These are phyloP conservation scores for Pollenia angustigena DNA, from an alignment of 2,888 invertebrate species.

Conservation along the genomic window DNA sequence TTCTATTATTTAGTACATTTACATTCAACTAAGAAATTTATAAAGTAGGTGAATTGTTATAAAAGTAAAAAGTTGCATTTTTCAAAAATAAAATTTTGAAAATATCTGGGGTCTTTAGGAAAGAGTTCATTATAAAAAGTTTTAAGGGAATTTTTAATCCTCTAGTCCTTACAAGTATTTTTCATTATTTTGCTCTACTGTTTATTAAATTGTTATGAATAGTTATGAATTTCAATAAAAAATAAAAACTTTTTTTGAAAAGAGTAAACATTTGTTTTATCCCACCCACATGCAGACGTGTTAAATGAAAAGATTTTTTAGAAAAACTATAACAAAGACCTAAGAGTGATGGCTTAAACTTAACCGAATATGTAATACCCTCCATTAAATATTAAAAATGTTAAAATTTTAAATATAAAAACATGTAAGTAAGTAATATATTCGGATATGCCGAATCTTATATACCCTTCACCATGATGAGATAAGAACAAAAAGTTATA, in stretches of 20 bases:
- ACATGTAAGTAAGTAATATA: no score
- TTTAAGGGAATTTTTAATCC: not conserved
- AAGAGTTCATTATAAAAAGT: not conserved
- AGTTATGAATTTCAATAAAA: constrained; percentile 8
- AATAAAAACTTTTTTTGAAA: constrained; percentile 33
- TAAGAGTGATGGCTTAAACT: no score
- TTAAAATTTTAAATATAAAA: no score
- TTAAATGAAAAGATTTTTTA: constrained; percentile 5
- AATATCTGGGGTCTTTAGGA: no score
- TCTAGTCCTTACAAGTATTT: not conserved
- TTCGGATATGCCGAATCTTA: no score
- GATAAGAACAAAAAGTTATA: no score
- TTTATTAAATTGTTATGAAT: not conserved
- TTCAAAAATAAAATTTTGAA: no score
- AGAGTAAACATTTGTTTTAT: constrained; percentile 15
- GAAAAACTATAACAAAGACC: constrained; percentile 28
- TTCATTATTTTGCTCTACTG: not conserved
- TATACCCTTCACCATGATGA: no score
- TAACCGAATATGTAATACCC: no score
- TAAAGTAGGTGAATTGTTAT: no score
- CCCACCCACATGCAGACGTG: constrained; percentile 1
- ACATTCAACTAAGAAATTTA: not conserved
- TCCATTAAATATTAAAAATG: no score
- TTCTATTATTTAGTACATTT: not conserved
- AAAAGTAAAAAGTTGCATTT: no score